A percentile compares a stretch with the other conserved stretches of the same genome.
Conservation (phyloP, 2,888 invertebrate species). For the Odontocerum albicorne region DNA sequence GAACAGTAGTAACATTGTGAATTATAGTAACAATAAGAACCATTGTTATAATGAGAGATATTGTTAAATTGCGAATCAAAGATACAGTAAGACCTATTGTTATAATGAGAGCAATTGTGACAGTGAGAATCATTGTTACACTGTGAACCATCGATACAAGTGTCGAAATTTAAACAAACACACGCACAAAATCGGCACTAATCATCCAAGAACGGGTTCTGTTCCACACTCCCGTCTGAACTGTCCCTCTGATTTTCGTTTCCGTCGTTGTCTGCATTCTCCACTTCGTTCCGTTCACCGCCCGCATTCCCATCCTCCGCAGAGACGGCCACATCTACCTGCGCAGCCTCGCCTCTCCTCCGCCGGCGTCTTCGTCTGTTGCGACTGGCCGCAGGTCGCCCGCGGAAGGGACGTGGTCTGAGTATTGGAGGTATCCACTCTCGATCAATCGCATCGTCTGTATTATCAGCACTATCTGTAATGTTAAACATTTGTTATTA, state of each 20-base stretch:
- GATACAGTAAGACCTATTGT: too few relatives aligned
- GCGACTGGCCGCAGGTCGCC: conserved; percentile 39
- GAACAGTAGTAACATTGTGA: too few relatives aligned
- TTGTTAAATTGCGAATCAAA: too few relatives aligned
- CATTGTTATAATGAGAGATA: too few relatives aligned
- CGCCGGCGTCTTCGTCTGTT: conserved; percentile 34
- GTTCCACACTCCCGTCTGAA: too few relatives aligned
- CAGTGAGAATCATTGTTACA: neutral
- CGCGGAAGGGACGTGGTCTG: conserved; percentile 4
- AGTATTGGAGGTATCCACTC: conserved; percentile 17
- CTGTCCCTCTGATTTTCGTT: too few relatives aligned
- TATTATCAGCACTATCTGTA: conserved; percentile 41
- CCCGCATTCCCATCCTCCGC: conserved; percentile 2
- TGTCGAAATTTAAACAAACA: too few relatives aligned
- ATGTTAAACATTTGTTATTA: too few relatives aligned
- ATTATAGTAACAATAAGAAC: too few relatives aligned
- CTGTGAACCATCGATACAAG: neutral
- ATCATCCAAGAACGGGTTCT: too few relatives aligned
- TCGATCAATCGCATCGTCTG: conserved; percentile 37
- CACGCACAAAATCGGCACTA: too few relatives aligned
- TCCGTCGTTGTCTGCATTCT: conserved; percentile 12
- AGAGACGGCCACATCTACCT: conserved; percentile 29
- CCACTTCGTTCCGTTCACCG: conserved; percentile 8
- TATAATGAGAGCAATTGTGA: neutral
- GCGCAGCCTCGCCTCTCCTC: conserved; percentile 19